Evolutionary conservation across 2,888 invertebrate genomes (phyloP).

Genomic region (Mesorhabditis belari): DNA sequence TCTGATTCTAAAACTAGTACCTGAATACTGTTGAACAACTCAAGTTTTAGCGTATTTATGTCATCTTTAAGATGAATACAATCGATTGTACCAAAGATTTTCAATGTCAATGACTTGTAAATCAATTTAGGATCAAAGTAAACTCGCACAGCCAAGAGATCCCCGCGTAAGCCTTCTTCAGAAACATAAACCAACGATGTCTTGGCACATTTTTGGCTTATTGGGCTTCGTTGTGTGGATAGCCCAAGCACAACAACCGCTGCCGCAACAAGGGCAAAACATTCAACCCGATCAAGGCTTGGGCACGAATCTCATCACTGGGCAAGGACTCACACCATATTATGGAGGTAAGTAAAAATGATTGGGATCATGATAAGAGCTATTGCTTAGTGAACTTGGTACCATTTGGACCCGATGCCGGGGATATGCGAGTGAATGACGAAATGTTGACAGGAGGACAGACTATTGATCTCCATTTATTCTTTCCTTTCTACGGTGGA

Average conservation of each 20-base stretch:
- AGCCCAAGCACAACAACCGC: not conserved
- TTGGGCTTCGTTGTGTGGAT: not conserved
- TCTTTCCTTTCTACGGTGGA: conserved; percentile 50
- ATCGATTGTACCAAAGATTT: too few species aligned
- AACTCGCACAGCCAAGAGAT: too few species aligned
- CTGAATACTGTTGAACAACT: too few species aligned
- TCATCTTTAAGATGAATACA: too few species aligned
- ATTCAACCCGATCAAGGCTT: not conserved
- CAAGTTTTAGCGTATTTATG: too few species aligned
- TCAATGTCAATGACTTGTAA: too few species aligned
- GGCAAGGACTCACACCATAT: conserved; percentile 17
- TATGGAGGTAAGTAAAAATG: not conserved
- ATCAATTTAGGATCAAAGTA: too few species aligned
- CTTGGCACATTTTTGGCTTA: too few species aligned
- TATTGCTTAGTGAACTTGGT: conserved; percentile 35
- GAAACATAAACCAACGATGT: too few species aligned
- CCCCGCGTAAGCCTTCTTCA: too few species aligned
- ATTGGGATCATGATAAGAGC: not conserved
- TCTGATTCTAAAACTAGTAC: too few species aligned
- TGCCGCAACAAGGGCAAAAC: not conserved
- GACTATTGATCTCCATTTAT: conserved; percentile 50
- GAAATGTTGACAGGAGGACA: conserved; percentile 49
- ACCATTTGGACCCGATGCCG: conserved; percentile 48
- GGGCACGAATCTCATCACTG: conserved; percentile 35
- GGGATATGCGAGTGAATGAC: conserved; percentile 47